A percentile compares a stretch with the other conserved stretches of the same genome.
Evolutionary conservation across 2,113 vertebrate genomes (phyloP).

Genomic region (Lynx canadensis): DNA sequence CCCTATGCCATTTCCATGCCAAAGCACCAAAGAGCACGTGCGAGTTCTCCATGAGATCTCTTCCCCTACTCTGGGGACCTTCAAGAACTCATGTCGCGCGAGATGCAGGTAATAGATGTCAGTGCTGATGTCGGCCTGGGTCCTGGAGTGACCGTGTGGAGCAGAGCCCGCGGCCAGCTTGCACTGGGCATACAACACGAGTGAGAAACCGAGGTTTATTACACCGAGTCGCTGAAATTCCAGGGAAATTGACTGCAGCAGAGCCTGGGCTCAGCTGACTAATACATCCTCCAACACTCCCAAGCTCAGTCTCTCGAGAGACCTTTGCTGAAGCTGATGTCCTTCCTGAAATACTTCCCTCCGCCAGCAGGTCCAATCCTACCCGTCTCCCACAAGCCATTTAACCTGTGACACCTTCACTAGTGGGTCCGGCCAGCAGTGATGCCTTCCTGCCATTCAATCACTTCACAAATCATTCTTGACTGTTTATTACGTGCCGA

Average conservation of each 20-base stretch:
- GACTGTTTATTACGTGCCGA: background rate
- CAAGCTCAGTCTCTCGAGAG: background rate
- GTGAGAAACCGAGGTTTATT: background rate
- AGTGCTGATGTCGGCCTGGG: background rate
- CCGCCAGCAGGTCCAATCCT: background rate
- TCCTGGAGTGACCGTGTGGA: background rate
- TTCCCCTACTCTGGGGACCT: background rate
- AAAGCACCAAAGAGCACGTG: background rate
- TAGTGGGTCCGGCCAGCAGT: rapidly evolving
- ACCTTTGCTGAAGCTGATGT: background rate
- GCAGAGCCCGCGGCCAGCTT: background rate
- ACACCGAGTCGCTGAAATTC: background rate
- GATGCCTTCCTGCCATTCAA: background rate
- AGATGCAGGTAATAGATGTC: background rate
- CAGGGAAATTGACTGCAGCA: background rate
- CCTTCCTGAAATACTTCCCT: background rate
- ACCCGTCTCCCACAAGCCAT: background rate
- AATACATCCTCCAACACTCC: background rate
- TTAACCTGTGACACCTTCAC: background rate
- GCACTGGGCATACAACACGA: rapidly evolving
- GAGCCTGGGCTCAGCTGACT: background rate
- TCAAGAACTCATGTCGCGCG: background rate
- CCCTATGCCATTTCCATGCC: too few species aligned
- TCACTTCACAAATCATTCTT: background rate
- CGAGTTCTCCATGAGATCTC: background rate